A percentile compares a stretch with the other conserved stretches of the same genome.
Evolutionary conservation across 2,113 vertebrate genomes (phyloP).

Genomic region (Rhinoptilus africanus): DNA sequence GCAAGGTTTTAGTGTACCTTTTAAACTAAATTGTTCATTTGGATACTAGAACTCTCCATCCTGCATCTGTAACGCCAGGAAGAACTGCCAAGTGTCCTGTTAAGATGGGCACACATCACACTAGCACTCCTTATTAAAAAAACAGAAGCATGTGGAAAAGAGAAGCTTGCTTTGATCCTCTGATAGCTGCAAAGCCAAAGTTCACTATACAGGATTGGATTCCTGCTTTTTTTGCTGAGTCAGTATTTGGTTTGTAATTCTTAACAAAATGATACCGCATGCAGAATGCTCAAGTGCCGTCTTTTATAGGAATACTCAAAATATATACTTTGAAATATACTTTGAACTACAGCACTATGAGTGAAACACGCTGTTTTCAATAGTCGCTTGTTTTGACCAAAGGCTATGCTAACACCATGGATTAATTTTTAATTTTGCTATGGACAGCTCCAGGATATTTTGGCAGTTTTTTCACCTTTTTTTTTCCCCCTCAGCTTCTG

Average conservation of each 20-base stretch:
- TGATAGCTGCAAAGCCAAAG: fast-evolving
- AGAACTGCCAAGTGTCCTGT: background rate
- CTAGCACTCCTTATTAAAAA: background rate
- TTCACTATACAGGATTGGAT: background rate
- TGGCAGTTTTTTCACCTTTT: background rate
- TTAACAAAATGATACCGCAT: background rate
- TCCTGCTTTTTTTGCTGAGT: background rate
- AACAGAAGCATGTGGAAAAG: fast-evolving
- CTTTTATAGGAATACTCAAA: background rate
- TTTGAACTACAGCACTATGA: background rate
- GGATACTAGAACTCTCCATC: background rate
- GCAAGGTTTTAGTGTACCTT: background rate
- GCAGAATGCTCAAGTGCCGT: background rate
- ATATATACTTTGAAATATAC: background rate
- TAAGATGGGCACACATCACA: background rate
- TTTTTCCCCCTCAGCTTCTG: background rate
- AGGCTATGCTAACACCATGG: background rate
- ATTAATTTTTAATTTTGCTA: slow-evolving; percentile 13
- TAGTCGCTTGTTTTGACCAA: background rate
- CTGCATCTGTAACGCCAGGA: background rate
- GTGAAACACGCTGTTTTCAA: background rate
- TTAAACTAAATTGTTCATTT: background rate
- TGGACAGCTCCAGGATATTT: background rate
- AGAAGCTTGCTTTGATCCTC: background rate
- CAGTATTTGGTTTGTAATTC: background rate